Evolutionary conservation across 2,888 invertebrate genomes (phyloP), one percentile per base, ranked within the genome.

Genomic region (Aphidoletes aphidimyza): DNA sequence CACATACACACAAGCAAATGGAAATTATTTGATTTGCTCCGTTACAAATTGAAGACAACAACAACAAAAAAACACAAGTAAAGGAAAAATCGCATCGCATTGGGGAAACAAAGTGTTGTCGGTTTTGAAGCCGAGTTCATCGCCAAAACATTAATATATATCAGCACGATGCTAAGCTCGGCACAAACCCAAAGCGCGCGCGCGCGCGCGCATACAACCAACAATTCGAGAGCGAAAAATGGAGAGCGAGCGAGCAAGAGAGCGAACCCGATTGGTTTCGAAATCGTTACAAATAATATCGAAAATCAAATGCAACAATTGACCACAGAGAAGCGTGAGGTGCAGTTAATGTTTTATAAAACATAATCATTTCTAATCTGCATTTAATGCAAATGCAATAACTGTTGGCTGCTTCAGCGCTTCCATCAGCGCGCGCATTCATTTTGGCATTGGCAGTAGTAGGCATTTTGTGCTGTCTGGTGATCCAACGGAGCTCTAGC

Each of bases 271-370:
- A 5, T 5, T n/a, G 54, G 36, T 37, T 81, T 81, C 22, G 37
- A 36, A 81, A 81, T 37, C 81, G 81, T 69, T 69, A 69, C 26
- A 69, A 69, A 69, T 69, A 69, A 69, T 69, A 69, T 69, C 69
- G 69, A 26, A 69, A 69, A 69, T 69, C 11, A 69, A 69, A 69
- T 69, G 69, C 69, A 69, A 81, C 81, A 81, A 81, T 81, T 81
- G 81, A 81, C 81, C 81, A 81, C 37, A 81, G 37, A 81, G 81
- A 81, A 81, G 37, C 81, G 81, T 81, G 81, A 81, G 81, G 81
- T 81, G 37, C 81, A 81, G 81, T 81, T 81, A 81, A 81, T 81
- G 81, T 81, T 81, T n/a, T 22, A 83, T 83, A 83, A 83, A 83
- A 83, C 83, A 83, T 42, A 42, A 83, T 83, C 37, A 83, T 83